phyloP scores from a whole-genome alignment of 1,140 invertebrate genomes.

The Agrilus planipennis region DNA sequence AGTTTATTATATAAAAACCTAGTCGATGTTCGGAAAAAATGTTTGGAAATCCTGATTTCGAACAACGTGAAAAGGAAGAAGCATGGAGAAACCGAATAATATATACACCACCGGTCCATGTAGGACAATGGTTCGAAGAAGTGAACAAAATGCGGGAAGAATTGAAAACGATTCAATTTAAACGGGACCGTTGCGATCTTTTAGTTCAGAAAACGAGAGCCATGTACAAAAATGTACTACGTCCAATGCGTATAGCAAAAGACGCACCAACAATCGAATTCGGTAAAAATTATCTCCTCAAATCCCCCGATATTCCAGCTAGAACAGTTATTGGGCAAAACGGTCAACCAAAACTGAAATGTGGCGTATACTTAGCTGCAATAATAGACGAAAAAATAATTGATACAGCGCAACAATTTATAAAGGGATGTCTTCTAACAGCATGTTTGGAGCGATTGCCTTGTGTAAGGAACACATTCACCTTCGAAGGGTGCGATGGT shows the following conservation, averaged over 20 bases:
- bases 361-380: conserved; percentile 24
- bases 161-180: conserved; percentile 20
- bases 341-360: background rate
- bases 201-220: conserved; percentile 25
- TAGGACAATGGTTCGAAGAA: conserved; percentile 29
- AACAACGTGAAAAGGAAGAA: conserved; percentile 9
- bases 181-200: conserved; percentile 25
- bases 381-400: conserved; percentile 27
- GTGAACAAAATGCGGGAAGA: conserved; percentile 23
- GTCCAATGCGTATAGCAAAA: conserved; percentile 16
- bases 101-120: conserved; percentile 21
- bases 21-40: no score
- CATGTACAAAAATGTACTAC: conserved; percentile 27
- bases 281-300: conserved; percentile 24
- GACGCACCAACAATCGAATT: conserved; percentile 17
- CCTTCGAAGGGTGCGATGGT: conserved; percentile 15
- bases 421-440: conserved; percentile 25
- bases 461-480: conserved; percentile 27
- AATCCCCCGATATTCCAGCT: conserved; percentile 17
- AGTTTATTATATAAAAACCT: no score
- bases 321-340: conserved; percentile 10
- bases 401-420: conserved; percentile 23
- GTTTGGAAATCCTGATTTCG: no score
- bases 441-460: conserved; percentile 18
- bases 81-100: conserved; percentile 24